Evolutionary conservation across 2,888 invertebrate genomes (phyloP).

Genomic region (Spilarctia lutea): DNA sequence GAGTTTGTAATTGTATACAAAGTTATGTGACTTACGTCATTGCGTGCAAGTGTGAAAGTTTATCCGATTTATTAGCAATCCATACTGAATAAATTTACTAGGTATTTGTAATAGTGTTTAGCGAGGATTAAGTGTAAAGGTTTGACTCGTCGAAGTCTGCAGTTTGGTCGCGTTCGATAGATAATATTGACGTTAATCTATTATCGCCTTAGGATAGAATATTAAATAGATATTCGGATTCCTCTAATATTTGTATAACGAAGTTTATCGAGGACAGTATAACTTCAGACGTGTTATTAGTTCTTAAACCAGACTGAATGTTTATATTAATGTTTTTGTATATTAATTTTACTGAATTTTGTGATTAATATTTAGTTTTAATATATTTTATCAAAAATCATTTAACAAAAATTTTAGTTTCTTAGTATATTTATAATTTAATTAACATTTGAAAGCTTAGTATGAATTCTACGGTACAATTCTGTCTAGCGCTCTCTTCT

Average conservation of each 20-base stretch:
- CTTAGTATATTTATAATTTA: neutral
- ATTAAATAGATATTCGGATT: constrained; percentile 74
- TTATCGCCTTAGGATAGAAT: constrained; percentile 74
- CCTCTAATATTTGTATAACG: constrained; percentile 64
- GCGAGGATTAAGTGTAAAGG: constrained; percentile 74
- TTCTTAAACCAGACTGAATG: constrained; percentile 34
- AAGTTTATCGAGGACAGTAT: constrained; percentile 52
- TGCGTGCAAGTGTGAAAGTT: constrained; percentile 61
- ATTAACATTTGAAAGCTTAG: neutral
- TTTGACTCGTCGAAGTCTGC: constrained; percentile 60
- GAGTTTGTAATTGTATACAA: constrained; percentile 44
- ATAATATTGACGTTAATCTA: constrained; percentile 79
- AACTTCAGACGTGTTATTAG: constrained; percentile 45
- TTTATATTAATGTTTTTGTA: constrained; percentile 33
- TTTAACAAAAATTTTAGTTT: neutral
- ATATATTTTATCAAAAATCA: neutral
- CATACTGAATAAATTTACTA: constrained; percentile 78
- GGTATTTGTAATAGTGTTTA: constrained; percentile 79
- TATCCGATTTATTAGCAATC: constrained; percentile 77
- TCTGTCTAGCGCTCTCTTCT: neutral
- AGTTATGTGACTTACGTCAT: constrained; percentile 50
- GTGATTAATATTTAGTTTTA: constrained; percentile 10
- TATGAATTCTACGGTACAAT: neutral
- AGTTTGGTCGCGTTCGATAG: constrained; percentile 69
- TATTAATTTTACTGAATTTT: constrained; percentile 22